phyloP scores from a whole-genome alignment of 2,113 vertebrate species.

The Propithecus coquereli region DNA sequence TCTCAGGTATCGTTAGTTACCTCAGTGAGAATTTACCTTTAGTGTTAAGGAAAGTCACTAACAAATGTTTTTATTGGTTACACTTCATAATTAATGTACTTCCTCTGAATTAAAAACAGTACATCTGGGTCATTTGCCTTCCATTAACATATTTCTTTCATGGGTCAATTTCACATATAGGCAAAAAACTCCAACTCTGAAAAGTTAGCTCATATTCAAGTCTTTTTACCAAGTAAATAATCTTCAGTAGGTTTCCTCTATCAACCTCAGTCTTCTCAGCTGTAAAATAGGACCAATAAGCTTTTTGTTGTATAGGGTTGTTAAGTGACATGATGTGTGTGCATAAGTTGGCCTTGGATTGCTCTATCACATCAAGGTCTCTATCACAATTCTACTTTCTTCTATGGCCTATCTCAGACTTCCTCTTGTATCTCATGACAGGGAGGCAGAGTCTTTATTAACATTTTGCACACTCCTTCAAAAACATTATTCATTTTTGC shows the following conservation, averaged over 20 bases:
- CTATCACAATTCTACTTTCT: neutral
- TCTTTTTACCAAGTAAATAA: neutral
- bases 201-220: constrained; percentile 10
- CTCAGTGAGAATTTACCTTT: neutral
- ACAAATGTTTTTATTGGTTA: neutral
- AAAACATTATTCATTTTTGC: neutral
- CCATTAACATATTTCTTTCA: neutral
- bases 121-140: neutral
- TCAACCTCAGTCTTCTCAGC: neutral
- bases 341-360: neutral
- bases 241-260: neutral
- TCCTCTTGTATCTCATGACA: neutral
- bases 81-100: neutral
- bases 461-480: neutral
- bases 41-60: neutral
- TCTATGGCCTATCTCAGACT: neutral
- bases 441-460: neutral
- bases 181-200: neutral
- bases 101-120: neutral
- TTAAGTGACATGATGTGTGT: neutral
- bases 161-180: neutral
- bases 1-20: neutral
- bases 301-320: neutral
- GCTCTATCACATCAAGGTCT: neutral
- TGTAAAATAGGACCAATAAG: neutral